Base-by-base conservation (phyloP, 2,113 vertebrate genomes). In the Brachionichthys hirsutus region DNA sequence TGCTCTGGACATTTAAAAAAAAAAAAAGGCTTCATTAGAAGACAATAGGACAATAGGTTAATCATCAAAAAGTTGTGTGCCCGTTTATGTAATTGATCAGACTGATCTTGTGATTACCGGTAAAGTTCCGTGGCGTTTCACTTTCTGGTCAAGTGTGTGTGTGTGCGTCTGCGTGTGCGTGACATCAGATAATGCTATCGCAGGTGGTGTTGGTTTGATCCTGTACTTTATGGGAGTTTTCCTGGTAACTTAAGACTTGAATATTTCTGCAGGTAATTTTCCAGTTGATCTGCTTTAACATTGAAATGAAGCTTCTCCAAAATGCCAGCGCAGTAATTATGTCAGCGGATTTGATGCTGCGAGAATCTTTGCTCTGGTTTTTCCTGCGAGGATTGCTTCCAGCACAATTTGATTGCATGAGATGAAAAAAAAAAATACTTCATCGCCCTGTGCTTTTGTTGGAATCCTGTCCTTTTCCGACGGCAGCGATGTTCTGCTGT, bases 211-310 rank as follows among this genome's bases (percentile, higher is more conserved):
- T 41, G 48, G 36, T 59, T 69, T 64, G 41, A 42, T 20, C 41
- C n/a, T 38, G 73, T 66, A 46, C 61, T 82, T 85, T 55, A 53
- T 2, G 71, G 75, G 78, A 63, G 77, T 86, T 82, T 84, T 65
- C 58, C 16, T 49, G 30, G 77, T 74, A 76, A 80, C 66, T 20
- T 74, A n/a, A 86, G 67, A 82, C 63, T 57, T 46, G 9, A 14
- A 54, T 19, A n/a, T 51, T 53, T 72, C 57, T 55, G 35, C 50
- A 20, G 70, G 67, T 73, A 42, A 8, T 68, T 85, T 85, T 78
- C 67, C 45, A 51, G 60, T 67, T 44, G 54, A 67, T 67, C 40
- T 63, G 50, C 50, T 72, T 36, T 64, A 54, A 76, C 63, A 60
- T 62, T 67, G 44, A 61, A 19, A 38, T 19, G 6, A 22, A 60